Percentiles rank a stretch among this genome's conserved stretches.
Conservation (phyloP, 1,140 invertebrate genomes). For the Pararge aegeria region DNA sequence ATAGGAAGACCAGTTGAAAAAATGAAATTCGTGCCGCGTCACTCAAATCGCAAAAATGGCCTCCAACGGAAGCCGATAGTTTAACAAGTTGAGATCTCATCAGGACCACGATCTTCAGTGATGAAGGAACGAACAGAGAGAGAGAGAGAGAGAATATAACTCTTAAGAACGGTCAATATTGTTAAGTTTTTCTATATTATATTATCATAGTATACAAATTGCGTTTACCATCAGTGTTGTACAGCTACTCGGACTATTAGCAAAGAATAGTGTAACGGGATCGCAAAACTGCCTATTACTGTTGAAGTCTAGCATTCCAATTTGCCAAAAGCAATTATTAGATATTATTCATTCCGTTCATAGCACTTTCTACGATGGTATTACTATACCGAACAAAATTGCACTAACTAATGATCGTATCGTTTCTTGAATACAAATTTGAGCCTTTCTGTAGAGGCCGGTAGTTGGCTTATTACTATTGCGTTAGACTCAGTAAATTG, state of each 20-base stretch:
- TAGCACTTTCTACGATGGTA: slow-evolving; percentile 47
- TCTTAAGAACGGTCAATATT: too few relatives aligned
- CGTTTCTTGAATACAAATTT: slow-evolving; percentile 72
- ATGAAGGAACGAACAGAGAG: too few relatives aligned
- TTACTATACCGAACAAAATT: slow-evolving; percentile 68
- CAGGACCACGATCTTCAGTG: too few relatives aligned
- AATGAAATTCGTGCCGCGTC: too few relatives aligned
- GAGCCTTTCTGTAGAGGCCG: slow-evolving; percentile 54
- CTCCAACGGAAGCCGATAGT: too few relatives aligned
- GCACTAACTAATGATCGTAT: slow-evolving; percentile 73
- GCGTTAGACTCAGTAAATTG: slow-evolving; percentile 68
- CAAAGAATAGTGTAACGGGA: slow-evolving; percentile 33
- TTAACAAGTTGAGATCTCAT: too few relatives aligned
- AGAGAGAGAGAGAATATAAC: too few relatives aligned
- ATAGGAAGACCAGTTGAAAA: too few relatives aligned
- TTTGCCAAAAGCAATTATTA: slow-evolving; percentile 53
- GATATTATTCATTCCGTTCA: slow-evolving; percentile 58
- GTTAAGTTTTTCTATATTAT: too few relatives aligned
- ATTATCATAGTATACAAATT: too few relatives aligned
- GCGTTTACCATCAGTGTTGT: too few relatives aligned
- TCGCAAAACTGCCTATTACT: slow-evolving; percentile 35
- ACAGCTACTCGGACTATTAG: not conserved
- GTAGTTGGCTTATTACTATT: slow-evolving; percentile 57
- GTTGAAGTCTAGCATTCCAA: slow-evolving; percentile 38
- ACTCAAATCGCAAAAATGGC: too few relatives aligned